Evolutionary conservation across 2,888 invertebrate genomes (phyloP).

Genomic region (Lasioglossum zephyrum): DNA sequence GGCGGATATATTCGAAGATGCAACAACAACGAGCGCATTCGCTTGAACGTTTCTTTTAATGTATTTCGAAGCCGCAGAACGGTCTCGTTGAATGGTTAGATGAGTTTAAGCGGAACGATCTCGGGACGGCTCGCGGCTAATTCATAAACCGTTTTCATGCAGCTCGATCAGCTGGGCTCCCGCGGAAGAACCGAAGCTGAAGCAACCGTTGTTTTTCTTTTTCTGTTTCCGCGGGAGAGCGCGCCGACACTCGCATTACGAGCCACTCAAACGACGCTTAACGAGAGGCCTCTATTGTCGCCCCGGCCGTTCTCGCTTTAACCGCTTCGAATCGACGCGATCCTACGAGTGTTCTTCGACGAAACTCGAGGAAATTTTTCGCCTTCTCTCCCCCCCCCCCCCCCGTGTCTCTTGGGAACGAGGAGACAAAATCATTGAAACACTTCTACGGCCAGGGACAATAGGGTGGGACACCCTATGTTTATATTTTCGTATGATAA

Average conservation of each 20-base stretch:
- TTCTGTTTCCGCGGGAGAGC: slow-evolving; percentile 29
- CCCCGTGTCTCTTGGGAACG: too few relatives aligned
- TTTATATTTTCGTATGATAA: too few relatives aligned
- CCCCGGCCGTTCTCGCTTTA: slow-evolving; percentile 45
- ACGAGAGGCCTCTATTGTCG: slow-evolving; percentile 56
- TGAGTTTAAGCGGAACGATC: not conserved
- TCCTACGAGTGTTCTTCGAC: slow-evolving; percentile 44
- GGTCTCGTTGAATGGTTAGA: not conserved
- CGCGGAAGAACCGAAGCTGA: slow-evolving; percentile 16
- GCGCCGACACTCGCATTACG: slow-evolving; percentile 54
- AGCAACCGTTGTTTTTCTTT: slow-evolving; percentile 41
- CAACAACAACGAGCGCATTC: not conserved
- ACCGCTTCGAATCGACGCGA: slow-evolving; percentile 42
- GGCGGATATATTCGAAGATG: not conserved
- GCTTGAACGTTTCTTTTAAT: not conserved
- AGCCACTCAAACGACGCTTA: slow-evolving; percentile 58
- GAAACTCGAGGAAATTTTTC: slow-evolving; percentile 30
- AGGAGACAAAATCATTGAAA: not conserved
- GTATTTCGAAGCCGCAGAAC: not conserved
- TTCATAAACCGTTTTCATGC: slow-evolving; percentile 7
- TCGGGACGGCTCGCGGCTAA: not conserved
- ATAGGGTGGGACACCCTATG: too few relatives aligned
- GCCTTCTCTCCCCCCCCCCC: not conserved
- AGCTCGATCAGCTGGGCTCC: slow-evolving; percentile 5
- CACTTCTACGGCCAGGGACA: too few relatives aligned